These are phyloP conservation scores for Poliocrania exsul DNA, from an alignment of 2,797 vertebrate genomes.

Conservation along the genomic window DNA sequence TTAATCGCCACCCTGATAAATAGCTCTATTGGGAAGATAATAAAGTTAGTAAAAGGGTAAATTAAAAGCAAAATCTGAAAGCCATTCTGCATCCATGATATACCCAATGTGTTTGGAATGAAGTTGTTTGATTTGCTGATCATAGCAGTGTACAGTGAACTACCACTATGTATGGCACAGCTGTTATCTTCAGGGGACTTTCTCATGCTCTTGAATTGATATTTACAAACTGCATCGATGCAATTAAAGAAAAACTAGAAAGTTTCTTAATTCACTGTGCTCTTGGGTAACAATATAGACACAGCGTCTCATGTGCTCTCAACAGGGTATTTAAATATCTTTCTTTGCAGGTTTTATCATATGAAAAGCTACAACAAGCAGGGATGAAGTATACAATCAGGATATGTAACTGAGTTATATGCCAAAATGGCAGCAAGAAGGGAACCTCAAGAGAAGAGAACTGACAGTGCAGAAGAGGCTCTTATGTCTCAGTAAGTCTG, in stretches of 20 bases:
- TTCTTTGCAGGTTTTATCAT: background rate
- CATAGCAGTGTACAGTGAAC: background rate
- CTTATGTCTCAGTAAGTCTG: background rate
- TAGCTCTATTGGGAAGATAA: constrained; percentile 60
- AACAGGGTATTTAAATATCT: background rate
- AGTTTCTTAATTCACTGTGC: background rate
- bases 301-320: background rate
- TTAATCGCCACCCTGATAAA: constrained; percentile 69
- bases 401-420: background rate
- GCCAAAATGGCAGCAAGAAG: background rate
- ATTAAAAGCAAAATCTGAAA: constrained; percentile 50
- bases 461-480: background rate
- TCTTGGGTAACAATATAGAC: background rate
- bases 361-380: background rate
- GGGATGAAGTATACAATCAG: background rate
- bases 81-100: background rate
- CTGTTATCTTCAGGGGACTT: background rate
- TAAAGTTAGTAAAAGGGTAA: constrained; percentile 58
- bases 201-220: background rate
- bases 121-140: background rate
- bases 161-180: background rate
- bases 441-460: background rate
- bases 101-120: background rate
- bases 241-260: background rate
- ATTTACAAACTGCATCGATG: background rate